Evolutionary conservation across 2,888 invertebrate genomes (phyloP).

Genomic region (Ischnura elegans): DNA sequence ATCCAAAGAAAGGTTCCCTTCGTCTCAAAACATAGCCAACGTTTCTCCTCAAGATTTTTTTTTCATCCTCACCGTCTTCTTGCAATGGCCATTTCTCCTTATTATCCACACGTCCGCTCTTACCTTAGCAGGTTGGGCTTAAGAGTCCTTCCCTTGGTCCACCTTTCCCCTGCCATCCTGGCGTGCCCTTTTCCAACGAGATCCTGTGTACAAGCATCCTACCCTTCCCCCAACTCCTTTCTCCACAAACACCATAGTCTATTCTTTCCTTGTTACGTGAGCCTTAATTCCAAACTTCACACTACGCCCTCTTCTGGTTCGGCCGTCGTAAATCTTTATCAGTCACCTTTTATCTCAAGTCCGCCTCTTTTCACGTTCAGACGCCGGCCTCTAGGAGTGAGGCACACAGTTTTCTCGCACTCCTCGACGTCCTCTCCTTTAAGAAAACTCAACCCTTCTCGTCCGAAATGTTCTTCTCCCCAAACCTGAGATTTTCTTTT

Average conservation of each 20-base stretch:
- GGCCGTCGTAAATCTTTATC: constrained; percentile 14
- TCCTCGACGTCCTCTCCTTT: neutral
- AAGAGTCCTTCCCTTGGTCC: neutral
- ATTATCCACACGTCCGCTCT: constrained; percentile 41
- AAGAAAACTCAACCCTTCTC: neutral
- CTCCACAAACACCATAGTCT: neutral
- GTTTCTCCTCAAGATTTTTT: neutral
- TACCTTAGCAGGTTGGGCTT: neutral
- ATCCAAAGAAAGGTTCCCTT: neutral
- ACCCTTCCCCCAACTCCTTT: neutral
- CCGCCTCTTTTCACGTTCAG: neutral
- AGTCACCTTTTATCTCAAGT: neutral
- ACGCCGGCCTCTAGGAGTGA: neutral
- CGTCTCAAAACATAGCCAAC: neutral
- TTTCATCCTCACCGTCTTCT: neutral
- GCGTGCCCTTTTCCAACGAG: neutral
- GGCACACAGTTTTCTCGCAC: neutral
- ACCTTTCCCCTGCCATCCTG: neutral
- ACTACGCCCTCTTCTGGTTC: neutral
- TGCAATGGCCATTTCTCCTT: constrained; percentile 40
- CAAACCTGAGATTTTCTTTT: no score
- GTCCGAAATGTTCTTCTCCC: neutral
- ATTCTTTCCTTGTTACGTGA: constrained; percentile 12
- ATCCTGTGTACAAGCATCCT: neutral
- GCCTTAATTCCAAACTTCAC: constrained; percentile 33